Conservation (phyloP, 2,888 invertebrate species). For the Eilema caniola region DNA sequence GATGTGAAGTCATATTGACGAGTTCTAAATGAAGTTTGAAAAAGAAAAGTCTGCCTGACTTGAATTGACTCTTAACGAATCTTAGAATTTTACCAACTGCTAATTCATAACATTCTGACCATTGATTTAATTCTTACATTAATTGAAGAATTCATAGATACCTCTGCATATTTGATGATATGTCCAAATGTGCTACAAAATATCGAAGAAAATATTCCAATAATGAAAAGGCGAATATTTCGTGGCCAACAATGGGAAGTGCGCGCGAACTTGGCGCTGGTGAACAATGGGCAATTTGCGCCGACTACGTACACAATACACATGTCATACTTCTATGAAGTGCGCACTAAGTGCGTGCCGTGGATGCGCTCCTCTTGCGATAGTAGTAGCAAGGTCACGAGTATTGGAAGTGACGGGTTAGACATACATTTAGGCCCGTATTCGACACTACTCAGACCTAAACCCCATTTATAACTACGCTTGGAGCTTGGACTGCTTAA, state of each 20-base stretch:
- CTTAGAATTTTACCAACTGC: too few species aligned
- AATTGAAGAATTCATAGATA: too few species aligned
- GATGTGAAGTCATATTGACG: too few species aligned
- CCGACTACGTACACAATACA: conserved; percentile 21
- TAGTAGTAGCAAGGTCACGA: conserved; percentile 4
- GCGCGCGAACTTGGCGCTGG: not conserved
- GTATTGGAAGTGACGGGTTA: not conserved
- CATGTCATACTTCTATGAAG: conserved; percentile 22
- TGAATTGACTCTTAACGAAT: not conserved
- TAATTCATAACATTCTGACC: too few species aligned
- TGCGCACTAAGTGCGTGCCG: conserved; percentile 6
- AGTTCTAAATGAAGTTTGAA: too few species aligned
- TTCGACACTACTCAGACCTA: too few species aligned
- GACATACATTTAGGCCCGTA: too few species aligned
- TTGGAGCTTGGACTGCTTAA: too few species aligned
- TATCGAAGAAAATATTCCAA: not conserved
- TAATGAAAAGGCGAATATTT: conserved; percentile 5
- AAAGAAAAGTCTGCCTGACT: too few species aligned
- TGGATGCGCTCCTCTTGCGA: not conserved
- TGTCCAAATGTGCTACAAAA: not conserved
- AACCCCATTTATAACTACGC: too few species aligned
- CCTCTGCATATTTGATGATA: too few species aligned
- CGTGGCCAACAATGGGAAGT: conserved; percentile 15
- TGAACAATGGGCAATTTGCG: conserved; percentile 27
- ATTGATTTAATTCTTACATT: too few species aligned